Percentiles rank a stretch among this genome's conserved stretches.
These are phyloP conservation scores for Acrobasis repandana DNA, from an alignment of 2,888 invertebrate species.

Conservation along the genomic window DNA sequence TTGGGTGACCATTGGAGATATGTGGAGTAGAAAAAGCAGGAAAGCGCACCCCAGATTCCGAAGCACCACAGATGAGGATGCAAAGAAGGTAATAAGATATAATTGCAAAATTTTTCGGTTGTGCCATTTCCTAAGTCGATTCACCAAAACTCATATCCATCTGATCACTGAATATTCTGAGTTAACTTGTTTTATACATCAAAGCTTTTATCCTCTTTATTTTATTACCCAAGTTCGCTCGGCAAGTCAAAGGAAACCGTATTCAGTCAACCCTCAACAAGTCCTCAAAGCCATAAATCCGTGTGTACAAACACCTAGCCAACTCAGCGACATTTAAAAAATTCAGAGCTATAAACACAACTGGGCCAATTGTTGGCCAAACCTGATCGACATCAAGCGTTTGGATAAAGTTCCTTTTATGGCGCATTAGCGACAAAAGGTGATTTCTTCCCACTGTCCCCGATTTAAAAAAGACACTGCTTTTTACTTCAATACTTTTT, in stretches of 20 bases:
- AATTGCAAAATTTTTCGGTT: too few relatives aligned
- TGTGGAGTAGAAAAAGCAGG: too few relatives aligned
- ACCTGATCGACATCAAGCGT: constrained; percentile 50
- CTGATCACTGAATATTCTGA: neutral
- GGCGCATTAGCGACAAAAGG: constrained; percentile 68
- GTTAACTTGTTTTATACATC: neutral
- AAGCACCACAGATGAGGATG: too few relatives aligned
- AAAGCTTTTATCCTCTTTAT: neutral
- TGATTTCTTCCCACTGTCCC: neutral
- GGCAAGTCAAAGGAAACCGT: neutral
- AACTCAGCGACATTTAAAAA: constrained; percentile 11
- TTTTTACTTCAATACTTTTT: too few relatives aligned
- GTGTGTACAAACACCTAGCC: neutral
- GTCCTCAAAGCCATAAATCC: neutral
- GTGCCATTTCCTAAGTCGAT: too few relatives aligned
- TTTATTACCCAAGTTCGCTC: neutral
- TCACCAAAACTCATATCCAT: neutral
- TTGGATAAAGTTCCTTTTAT: constrained; percentile 59
- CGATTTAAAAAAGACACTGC: neutral
- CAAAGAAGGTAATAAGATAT: too few relatives aligned
- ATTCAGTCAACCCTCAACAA: neutral
- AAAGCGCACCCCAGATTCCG: too few relatives aligned
- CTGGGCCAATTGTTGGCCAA: constrained; percentile 40
- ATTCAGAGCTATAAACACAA: constrained; percentile 15
- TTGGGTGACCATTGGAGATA: too few relatives aligned